phyloP scores from a whole-genome alignment of 2,888 invertebrate species.

The Pterobdella sp. region DNA sequence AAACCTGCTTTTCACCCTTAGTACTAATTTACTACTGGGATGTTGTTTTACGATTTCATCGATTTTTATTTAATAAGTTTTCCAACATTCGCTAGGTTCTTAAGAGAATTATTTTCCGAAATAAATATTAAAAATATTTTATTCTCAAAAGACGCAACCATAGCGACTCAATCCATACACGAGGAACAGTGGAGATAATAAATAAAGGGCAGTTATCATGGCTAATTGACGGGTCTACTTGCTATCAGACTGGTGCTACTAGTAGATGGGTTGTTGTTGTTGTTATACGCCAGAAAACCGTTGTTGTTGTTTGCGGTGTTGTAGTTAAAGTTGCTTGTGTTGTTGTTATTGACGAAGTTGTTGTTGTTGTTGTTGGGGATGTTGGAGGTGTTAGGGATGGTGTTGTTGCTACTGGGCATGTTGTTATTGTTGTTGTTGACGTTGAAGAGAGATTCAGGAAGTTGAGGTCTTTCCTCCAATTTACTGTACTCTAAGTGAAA shows the following conservation, averaged over 20 bases:
- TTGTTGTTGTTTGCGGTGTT: neutral
- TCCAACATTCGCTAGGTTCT: too few species aligned
- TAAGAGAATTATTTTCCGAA: too few species aligned
- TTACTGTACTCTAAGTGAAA: conserved; percentile 98
- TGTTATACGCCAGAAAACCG: neutral
- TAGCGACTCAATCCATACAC: too few species aligned
- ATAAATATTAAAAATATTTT: too few species aligned
- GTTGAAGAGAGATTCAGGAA: conserved; percentile 39
- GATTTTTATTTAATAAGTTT: too few species aligned
- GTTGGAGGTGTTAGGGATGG: neutral
- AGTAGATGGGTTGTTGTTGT: neutral
- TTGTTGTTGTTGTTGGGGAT: neutral
- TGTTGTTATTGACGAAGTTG: neutral
- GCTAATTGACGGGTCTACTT: neutral
- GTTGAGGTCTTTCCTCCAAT: conserved; percentile 77
- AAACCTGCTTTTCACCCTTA: too few species aligned
- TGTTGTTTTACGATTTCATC: too few species aligned
- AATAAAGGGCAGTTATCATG: too few species aligned
- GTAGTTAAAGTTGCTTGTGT: neutral
- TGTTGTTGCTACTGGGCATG: neutral
- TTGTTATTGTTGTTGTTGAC: neutral
- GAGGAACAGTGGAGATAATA: neutral
- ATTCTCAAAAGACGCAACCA: too few species aligned
- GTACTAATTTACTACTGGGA: too few species aligned
- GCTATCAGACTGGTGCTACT: neutral